Base-by-base conservation (phyloP, 2,888 invertebrate species). In the Callimorpha dominula region DNA sequence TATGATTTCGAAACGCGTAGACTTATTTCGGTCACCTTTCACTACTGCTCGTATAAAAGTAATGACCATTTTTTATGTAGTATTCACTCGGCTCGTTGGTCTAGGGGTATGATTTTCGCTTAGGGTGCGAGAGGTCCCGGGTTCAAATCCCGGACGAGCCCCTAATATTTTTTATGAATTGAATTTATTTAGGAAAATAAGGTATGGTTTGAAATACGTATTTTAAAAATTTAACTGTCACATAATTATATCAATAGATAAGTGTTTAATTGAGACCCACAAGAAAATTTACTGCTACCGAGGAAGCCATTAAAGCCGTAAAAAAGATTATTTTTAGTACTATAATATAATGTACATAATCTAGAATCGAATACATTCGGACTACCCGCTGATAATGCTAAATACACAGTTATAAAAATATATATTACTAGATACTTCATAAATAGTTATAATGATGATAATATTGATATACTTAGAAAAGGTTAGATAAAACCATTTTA, bases 131-230 rank as follows among this genome's bases (percentile, higher is more conserved):
- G 86, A 86, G 85, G 85, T 85, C 86, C 86, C 86, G 95, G 96
- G 96, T 96, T 96, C 95, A 96, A 96, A 95, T 96, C 96, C 96
- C 96, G 96, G 95, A 95, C 95, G 96, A 95, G 95, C 96, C 96
- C 96, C 96, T 81, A 87, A 46, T 77, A 31, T n/a, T 78, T 87
- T 90, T 87, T 14, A 15, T 0, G 14, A 46, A 46, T 46, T 46
- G 4, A 50, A 14, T 11, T 11, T 12, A 20, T 20, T 57, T 31
- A 31, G 31, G 31, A 31, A 31, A 31, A 31, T 31, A 31, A 1
- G 31, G 31, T 31, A 31, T 31, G 1, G 52, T 52, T 52, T 52
- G 0, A 52, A 52, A 52, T 52, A 1, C 5, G 17, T 49, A 8
- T 6, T 46, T 46, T 3, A 46, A 46, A 8, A 46, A 46, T 3